These are phyloP conservation scores for Paratrypauchen microcephalus DNA, from an alignment of 2,797 vertebrate species.

Conservation along the genomic window DNA sequence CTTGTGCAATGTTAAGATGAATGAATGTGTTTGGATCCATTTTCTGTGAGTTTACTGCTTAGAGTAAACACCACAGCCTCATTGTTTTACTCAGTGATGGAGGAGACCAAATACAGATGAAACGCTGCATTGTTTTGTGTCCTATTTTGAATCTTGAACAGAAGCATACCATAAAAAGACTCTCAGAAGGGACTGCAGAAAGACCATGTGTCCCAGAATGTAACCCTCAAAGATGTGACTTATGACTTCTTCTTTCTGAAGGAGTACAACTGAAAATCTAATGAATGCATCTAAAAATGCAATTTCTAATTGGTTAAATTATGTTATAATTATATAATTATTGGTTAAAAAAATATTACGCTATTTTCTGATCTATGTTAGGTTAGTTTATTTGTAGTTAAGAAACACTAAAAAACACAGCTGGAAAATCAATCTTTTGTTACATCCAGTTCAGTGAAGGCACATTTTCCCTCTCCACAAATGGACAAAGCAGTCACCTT, in stretches of 20 bases:
- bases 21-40: background rate
- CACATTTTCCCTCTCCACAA: too few species aligned
- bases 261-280: background rate
- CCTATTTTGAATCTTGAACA: background rate
- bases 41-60: background rate
- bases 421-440: too few species aligned
- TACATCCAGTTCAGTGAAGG: too few species aligned
- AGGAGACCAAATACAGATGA: conserved; percentile 7
- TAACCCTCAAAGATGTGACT: too few species aligned
- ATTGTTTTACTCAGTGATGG: conserved; percentile 1
- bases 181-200: background rate
- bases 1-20: background rate
- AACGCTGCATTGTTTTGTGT: background rate
- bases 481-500: too few species aligned
- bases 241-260: background rate
- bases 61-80: background rate
- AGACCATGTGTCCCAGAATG: background rate
- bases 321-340: too few species aligned
- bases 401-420: too few species aligned
- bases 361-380: too few species aligned
- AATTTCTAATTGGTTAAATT: too few species aligned
- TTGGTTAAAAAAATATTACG: too few species aligned
- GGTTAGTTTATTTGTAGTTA: too few species aligned
- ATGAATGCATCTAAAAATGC: too few species aligned
- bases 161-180: background rate